These are phyloP conservation scores for Muscicapa adusta DNA, from an alignment of 2,113 vertebrate species.

Conservation along the genomic window DNA sequence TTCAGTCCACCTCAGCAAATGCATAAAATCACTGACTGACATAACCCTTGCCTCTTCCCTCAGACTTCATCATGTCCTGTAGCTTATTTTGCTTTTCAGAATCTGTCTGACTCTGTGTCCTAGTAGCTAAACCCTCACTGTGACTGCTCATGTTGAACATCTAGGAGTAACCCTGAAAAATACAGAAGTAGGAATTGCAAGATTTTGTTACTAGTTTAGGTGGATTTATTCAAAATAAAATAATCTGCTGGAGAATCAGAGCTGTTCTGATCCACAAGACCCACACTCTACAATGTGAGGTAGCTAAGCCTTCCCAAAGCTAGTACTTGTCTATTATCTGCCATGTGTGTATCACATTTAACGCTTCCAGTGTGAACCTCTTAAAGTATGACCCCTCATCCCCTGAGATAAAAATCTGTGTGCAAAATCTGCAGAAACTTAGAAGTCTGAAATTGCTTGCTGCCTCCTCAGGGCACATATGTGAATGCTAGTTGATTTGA, in stretches of 20 bases:
- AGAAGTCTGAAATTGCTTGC: slow-evolving; percentile 8
- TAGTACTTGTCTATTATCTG: not conserved
- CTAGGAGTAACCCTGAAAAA: not conserved
- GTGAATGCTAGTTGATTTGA: not conserved
- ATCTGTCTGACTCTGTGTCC: not conserved
- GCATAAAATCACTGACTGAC: not conserved
- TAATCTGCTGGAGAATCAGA: slow-evolving; percentile 33
- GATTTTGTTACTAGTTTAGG: not conserved
- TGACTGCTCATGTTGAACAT: not conserved
- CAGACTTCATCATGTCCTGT: not conserved
- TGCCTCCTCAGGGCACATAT: not conserved
- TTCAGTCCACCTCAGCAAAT: not conserved
- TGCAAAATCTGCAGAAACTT: not conserved
- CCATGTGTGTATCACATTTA: not conserved
- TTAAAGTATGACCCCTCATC: not conserved
- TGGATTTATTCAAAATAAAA: slow-evolving; percentile 14
- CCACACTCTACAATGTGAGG: not conserved
- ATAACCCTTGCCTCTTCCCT: not conserved
- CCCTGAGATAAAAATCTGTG: not conserved
- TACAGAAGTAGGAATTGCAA: not conserved
- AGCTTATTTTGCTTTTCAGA: not conserved
- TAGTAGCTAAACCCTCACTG: not conserved
- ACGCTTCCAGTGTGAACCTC: slow-evolving; percentile 11
- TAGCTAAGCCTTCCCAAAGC: not conserved
- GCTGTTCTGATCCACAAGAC: not conserved